Conservation (phyloP, 2,797 vertebrate species). For the Phylloscopus collybita region DNA sequence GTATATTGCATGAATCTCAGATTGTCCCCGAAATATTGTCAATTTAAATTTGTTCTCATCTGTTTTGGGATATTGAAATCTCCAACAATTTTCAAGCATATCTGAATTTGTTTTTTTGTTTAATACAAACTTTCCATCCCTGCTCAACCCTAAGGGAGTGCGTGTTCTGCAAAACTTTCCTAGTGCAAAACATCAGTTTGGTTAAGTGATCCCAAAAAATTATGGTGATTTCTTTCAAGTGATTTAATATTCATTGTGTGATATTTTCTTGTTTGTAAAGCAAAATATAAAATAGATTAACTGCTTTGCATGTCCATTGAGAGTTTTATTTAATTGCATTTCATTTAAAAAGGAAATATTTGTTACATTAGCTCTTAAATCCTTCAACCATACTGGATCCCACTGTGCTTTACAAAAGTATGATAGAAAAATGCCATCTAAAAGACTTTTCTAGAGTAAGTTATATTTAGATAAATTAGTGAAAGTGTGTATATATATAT, state of each 20-base stretch:
- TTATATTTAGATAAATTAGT: background rate
- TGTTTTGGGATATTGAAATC: background rate
- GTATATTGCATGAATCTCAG: background rate
- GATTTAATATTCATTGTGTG: background rate
- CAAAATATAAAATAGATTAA: background rate
- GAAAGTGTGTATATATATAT: background rate
- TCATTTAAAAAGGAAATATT: background rate
- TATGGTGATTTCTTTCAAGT: background rate
- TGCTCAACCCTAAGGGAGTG: background rate
- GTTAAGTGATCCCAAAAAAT: background rate
- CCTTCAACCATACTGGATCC: background rate
- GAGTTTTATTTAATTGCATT: background rate
- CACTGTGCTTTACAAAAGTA: background rate
- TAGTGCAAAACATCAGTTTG: background rate
- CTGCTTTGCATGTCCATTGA: background rate
- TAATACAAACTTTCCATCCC: background rate
- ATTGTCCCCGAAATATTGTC: background rate
- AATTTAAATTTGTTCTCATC: background rate
- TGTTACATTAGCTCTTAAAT: background rate
- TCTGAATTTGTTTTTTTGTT: background rate
- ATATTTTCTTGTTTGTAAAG: background rate
- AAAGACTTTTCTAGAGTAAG: background rate
- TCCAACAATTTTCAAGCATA: background rate
- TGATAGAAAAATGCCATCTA: background rate
- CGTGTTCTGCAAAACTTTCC: background rate